phyloP scores from a whole-genome alignment of 2,797 vertebrate species.

The Pantherophis alleghaniensis region DNA sequence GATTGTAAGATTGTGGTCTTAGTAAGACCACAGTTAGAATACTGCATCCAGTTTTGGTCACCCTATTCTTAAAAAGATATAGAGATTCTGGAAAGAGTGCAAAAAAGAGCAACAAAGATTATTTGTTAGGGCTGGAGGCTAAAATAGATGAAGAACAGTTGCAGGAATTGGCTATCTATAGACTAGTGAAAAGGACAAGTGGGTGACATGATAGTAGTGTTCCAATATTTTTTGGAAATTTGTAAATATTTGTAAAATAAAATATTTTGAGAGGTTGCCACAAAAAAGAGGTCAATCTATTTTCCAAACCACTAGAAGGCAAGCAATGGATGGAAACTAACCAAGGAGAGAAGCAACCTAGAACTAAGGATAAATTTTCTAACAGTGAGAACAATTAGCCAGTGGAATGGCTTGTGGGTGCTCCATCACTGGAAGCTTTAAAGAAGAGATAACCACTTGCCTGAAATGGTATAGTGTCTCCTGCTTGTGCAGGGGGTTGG shows the following conservation, averaged over 20 bases:
- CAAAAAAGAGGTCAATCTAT: neutral
- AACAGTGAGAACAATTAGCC: neutral
- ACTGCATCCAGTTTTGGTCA: neutral
- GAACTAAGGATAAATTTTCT: neutral
- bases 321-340: neutral
- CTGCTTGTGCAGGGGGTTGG: neutral
- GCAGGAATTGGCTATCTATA: neutral
- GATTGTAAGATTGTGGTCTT: neutral
- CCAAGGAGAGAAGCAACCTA: neutral
- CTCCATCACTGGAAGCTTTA: neutral
- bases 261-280: neutral
- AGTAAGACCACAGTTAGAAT: neutral
- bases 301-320: neutral
- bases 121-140: neutral
- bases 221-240: neutral
- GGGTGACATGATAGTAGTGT: neutral
- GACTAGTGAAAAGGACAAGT: neutral
- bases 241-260: no score
- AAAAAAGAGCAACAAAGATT: neutral
- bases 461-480: neutral
- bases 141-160: neutral
- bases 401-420: neutral
- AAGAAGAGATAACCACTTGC: neutral
- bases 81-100: neutral
- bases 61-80: neutral